phyloP scores from a whole-genome alignment of 2,797 vertebrate genomes.

The Odontamblyopus lacepedii region DNA sequence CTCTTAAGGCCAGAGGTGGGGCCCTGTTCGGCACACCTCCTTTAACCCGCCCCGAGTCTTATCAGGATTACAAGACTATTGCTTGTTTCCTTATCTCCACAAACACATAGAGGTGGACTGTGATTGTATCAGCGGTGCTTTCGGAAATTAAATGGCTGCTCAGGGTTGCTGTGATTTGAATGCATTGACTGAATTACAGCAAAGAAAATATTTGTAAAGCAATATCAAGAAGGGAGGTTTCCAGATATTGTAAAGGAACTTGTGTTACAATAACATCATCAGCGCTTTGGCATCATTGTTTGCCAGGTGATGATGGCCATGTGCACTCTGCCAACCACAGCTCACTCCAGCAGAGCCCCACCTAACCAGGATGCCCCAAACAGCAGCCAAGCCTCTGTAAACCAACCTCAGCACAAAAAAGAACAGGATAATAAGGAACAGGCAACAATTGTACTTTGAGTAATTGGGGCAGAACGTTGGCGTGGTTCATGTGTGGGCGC shows the following conservation, averaged over 20 bases:
- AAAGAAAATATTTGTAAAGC: constrained; percentile 77
- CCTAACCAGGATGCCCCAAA: constrained; percentile 45
- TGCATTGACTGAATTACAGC: constrained; percentile 44
- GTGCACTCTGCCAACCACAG: constrained; percentile 62
- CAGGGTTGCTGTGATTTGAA: constrained; percentile 52
- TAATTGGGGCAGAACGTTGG: constrained; percentile 9
- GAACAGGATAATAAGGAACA: constrained; percentile 45
- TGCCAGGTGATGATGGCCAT: constrained; percentile 57
- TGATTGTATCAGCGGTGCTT: constrained; percentile 72
- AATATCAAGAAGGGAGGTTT: constrained; percentile 68
- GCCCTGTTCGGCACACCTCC: constrained; percentile 46
- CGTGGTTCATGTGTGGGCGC: constrained; percentile 15
- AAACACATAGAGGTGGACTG: constrained; percentile 65
- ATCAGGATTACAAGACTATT: constrained; percentile 59
- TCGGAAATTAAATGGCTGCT: constrained; percentile 71
- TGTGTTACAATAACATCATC: constrained; percentile 76
- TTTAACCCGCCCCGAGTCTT: constrained; percentile 53
- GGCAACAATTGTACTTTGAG: constrained; percentile 37
- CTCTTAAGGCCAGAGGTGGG: constrained; percentile 42
- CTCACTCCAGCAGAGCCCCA: constrained; percentile 40
- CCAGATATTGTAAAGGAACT: constrained; percentile 78
- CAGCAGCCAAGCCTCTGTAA: constrained; percentile 42
- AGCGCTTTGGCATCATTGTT: constrained; percentile 70
- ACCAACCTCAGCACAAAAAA: constrained; percentile 23
- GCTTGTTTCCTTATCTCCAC: constrained; percentile 75